Evolutionary conservation across 2,113 vertebrate species (phyloP).

Genomic region (Blennius ocellaris): DNA sequence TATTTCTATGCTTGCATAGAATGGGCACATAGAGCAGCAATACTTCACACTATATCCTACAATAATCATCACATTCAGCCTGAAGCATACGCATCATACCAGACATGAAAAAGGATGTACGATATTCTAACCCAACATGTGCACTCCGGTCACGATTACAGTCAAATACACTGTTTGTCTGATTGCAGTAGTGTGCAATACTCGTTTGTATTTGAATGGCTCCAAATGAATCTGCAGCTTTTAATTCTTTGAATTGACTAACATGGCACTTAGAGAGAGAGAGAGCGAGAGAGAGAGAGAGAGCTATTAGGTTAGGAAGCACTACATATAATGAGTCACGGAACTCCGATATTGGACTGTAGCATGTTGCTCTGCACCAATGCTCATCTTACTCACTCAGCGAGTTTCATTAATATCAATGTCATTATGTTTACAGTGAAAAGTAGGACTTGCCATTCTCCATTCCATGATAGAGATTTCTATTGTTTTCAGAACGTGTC

Average conservation of each 20-base stretch:
- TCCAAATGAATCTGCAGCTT: conserved; percentile 54
- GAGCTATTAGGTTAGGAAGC: conserved; percentile 40
- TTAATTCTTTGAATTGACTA: conserved; percentile 54
- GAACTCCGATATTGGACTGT: conserved; percentile 42
- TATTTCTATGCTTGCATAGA: conserved; percentile 78
- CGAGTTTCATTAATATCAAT: conserved; percentile 23
- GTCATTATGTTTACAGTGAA: conserved; percentile 44
- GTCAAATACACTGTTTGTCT: conserved; percentile 26
- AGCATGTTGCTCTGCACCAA: conserved; percentile 64
- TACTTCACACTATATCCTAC: conserved; percentile 65
- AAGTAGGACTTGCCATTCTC: conserved; percentile 19
- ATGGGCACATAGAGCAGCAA: conserved; percentile 80
- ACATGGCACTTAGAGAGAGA: conserved; percentile 38
- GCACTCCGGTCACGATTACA: conserved; percentile 7
- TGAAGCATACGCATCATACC: conserved; percentile 30
- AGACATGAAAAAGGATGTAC: conserved; percentile 31
- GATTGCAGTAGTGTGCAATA: conserved; percentile 37
- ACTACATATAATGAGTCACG: conserved; percentile 59
- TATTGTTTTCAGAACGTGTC: conserved; percentile 36
- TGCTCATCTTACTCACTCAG: conserved; percentile 33
- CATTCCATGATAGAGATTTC: conserved; percentile 7
- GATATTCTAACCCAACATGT: conserved; percentile 25
- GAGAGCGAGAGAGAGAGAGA: background rate
- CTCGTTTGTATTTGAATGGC: conserved; percentile 52
- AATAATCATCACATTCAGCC: conserved; percentile 47